Evolutionary conservation across 2,888 invertebrate species (phyloP).

Genomic region (Drosophila borborema): DNA sequence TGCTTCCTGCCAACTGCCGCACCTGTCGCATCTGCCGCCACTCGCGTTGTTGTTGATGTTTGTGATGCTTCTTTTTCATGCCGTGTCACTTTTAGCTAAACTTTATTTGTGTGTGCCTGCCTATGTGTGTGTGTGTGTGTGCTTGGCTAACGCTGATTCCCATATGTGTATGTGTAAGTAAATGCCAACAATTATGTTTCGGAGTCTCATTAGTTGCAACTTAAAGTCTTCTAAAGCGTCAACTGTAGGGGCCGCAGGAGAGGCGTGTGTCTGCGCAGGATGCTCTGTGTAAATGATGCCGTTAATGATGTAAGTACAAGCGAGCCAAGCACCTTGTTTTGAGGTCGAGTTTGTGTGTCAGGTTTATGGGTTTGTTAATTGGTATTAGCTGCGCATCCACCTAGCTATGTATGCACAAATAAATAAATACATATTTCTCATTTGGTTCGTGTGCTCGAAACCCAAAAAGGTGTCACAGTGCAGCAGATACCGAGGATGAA

Average conservation of each 20-base stretch:
- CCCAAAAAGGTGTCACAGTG: conserved; percentile 39
- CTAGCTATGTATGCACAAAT: background rate
- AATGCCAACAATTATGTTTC: conserved; percentile 78
- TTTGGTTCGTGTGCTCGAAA: conserved; percentile 26
- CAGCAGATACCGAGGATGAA: conserved; percentile 23
- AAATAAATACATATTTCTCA: conserved; percentile 15
- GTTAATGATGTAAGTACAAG: conserved; percentile 75
- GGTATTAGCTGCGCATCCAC: conserved; percentile 50
- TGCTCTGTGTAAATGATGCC: conserved; percentile 66
- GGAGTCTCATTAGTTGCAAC: conserved; percentile 77
- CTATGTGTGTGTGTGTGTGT: conserved; percentile 4
- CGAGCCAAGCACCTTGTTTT: conserved; percentile 63
- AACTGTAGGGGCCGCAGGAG: background rate
- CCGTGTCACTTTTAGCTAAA: conserved; percentile 58
- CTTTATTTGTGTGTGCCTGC: conserved; percentile 23
- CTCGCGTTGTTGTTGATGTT: conserved; percentile 37
- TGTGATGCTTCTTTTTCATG: conserved; percentile 58
- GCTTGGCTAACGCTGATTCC: conserved; percentile 39
- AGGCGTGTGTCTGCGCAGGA: background rate
- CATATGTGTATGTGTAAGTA: conserved; percentile 52
- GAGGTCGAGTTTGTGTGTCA: conserved; percentile 66
- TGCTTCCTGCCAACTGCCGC: conserved; percentile 51
- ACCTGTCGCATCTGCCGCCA: conserved; percentile 52
- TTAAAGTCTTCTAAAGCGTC: conserved; percentile 64
- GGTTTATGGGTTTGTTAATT: conserved; percentile 60